phyloP scores from a whole-genome alignment of 2,888 invertebrate genomes.

The Drosophila engyochracea region DNA sequence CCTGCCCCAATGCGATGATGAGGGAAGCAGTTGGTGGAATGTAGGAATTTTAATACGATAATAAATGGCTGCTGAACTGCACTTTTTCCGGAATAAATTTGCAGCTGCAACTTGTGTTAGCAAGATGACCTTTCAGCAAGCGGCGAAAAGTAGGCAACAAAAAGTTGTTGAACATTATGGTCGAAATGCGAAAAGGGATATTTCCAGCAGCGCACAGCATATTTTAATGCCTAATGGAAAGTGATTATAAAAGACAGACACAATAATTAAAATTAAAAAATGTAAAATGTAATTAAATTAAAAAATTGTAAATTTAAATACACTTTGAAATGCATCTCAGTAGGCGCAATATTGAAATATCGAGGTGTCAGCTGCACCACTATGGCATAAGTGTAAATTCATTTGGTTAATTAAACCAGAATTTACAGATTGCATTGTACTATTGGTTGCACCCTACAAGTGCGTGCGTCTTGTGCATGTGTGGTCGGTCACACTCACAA shows the following conservation, averaged over 20 bases:
- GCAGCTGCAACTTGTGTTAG: constrained; percentile 40
- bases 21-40: constrained; percentile 4
- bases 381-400: constrained; percentile 70
- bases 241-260: background rate
- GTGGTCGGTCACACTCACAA: constrained; percentile 15
- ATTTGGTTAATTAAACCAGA: constrained; percentile 74
- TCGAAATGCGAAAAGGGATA: constrained; percentile 10
- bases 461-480: background rate
- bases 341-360: constrained; percentile 35
- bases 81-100: constrained; percentile 53
- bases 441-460: constrained; percentile 2
- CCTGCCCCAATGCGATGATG: constrained; percentile 49
- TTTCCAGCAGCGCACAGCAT: constrained; percentile 2
- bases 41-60: constrained; percentile 71
- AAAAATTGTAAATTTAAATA: background rate
- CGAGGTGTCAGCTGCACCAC: constrained; percentile 33
- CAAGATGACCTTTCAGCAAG: constrained; percentile 50
- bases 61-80: constrained; percentile 53
- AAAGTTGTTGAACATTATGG: constrained; percentile 52
- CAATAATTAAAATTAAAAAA: background rate
- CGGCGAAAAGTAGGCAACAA: constrained; percentile 48
- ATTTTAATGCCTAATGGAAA: background rate
- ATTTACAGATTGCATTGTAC: constrained; percentile 49
- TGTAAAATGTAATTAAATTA: too few species aligned
- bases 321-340: constrained; percentile 36